phyloP scores from a whole-genome alignment of 2,888 invertebrate genomes.

The Plagodis dolabraria region DNA sequence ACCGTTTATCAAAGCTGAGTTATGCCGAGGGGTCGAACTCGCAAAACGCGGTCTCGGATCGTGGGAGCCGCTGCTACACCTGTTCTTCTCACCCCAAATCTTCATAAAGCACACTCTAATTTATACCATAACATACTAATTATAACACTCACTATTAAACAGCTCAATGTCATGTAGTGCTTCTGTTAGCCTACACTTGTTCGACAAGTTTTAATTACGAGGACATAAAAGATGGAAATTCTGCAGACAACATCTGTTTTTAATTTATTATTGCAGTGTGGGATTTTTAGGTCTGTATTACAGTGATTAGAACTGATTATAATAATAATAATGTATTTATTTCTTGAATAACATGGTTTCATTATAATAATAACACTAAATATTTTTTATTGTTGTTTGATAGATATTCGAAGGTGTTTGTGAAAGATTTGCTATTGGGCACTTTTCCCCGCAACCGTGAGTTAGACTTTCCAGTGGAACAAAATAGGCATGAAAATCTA shows the following conservation, averaged over 20 bases:
- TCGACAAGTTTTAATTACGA: slow-evolving; percentile 33
- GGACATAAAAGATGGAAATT: slow-evolving; percentile 21
- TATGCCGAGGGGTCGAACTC: slow-evolving; percentile 41
- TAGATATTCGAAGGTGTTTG: no score
- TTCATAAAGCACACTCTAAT: slow-evolving; percentile 25
- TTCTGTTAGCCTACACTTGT: slow-evolving; percentile 37
- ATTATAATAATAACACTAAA: no score
- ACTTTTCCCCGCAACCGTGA: no score
- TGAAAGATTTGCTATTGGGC: no score
- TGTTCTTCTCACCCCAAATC: slow-evolving; percentile 54
- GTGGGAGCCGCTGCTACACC: slow-evolving; percentile 53
- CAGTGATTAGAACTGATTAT: no score
- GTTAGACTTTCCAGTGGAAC: no score
- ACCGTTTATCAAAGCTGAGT: slow-evolving; percentile 42
- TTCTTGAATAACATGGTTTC: no score
- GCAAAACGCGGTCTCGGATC: slow-evolving; percentile 53
- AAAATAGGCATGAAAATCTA: no score
- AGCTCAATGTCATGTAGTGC: slow-evolving; percentile 23
- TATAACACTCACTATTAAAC: slow-evolving; percentile 21
- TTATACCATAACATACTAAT: slow-evolving; percentile 23
- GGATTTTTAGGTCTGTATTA: slow-evolving; percentile 11
- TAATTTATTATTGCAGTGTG: slow-evolving; percentile 21
- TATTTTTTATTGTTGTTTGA: no score
- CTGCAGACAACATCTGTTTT: slow-evolving; percentile 33
- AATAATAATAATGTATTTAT: no score